phyloP scores from a whole-genome alignment of 2,797 vertebrate genomes.

The Denticeps clupeoides region DNA sequence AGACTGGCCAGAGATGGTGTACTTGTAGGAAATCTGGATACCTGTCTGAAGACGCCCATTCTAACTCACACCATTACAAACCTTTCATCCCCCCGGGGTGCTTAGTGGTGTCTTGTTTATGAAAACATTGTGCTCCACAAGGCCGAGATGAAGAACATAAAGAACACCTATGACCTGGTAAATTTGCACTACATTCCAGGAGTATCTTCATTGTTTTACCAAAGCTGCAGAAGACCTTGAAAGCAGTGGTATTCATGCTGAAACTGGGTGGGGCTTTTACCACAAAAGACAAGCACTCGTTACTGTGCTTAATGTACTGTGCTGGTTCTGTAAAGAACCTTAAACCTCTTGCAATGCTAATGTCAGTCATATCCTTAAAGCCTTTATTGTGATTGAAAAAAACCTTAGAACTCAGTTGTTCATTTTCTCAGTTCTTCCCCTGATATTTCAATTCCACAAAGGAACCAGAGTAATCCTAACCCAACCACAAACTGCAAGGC shows the following conservation, averaged over 20 bases:
- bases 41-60: conserved; percentile 12
- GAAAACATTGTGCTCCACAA: conserved; percentile 22
- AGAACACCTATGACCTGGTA: neutral
- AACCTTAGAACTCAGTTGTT: too few species aligned
- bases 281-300: neutral
- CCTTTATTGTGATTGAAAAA: too few species aligned
- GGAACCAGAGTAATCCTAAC: too few species aligned
- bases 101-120: conserved; percentile 24
- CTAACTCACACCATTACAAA: conserved; percentile 6
- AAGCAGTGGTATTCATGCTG: neutral
- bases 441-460: too few species aligned
- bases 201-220: neutral
- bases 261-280: neutral
- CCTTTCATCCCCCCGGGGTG: conserved; percentile 1
- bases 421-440: too few species aligned
- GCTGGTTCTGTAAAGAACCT: too few species aligned
- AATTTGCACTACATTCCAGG: neutral
- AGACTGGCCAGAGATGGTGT: conserved; percentile 29
- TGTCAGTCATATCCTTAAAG: too few species aligned
- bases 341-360: too few species aligned
- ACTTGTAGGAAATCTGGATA: neutral
- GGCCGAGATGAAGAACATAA: conserved; percentile 1
- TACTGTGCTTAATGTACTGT: too few species aligned
- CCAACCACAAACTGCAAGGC: too few species aligned
- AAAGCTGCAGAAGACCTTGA: neutral